phyloP scores from a whole-genome alignment of 30 jellyfish, hydroid and myxozoan species.

The Nemopilema nomurai region DNA sequence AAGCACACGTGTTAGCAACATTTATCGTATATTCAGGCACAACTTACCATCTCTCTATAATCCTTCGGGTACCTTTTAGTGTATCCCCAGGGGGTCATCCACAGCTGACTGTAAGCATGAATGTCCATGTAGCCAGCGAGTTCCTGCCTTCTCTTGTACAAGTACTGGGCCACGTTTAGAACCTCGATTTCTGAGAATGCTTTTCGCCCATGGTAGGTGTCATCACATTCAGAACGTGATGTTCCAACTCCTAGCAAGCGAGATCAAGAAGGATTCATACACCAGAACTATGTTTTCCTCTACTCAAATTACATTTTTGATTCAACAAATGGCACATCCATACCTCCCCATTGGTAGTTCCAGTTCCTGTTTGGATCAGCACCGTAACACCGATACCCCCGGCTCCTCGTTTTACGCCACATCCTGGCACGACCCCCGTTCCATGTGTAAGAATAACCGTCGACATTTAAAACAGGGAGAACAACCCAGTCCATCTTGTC shows the following conservation, averaged over 20 bases:
- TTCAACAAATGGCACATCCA: background rate
- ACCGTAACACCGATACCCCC: conserved; percentile 76
- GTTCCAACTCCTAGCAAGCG: conserved; percentile 83
- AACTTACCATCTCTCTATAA: conserved; percentile 80
- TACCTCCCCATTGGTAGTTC: conserved; percentile 87
- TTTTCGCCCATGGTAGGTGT: conserved; percentile 80
- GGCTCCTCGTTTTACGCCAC: conserved; percentile 92
- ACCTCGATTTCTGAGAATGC: conserved; percentile 97
- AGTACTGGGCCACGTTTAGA: conserved; percentile 66
- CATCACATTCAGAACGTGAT: conserved; percentile 71
- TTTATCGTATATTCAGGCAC: too few relatives aligned
- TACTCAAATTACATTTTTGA: too few relatives aligned
- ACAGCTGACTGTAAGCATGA: conserved; percentile 96
- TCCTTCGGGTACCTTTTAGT: conserved; percentile 70
- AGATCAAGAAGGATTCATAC: background rate
- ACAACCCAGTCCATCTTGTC: conserved; percentile 78
- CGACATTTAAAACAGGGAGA: conserved; percentile 86
- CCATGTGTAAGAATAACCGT: conserved; percentile 84
- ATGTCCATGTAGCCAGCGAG: conserved; percentile 86
- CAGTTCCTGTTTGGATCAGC: conserved; percentile 97
- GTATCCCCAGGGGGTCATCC: conserved; percentile 98
- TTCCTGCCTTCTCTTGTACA: conserved; percentile 31
- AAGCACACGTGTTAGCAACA: too few relatives aligned
- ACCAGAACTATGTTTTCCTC: background rate
- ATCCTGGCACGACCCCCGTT: conserved; percentile 73